phyloP scores from a whole-genome alignment of 2,797 vertebrate genomes.

The Argentina silus region DNA sequence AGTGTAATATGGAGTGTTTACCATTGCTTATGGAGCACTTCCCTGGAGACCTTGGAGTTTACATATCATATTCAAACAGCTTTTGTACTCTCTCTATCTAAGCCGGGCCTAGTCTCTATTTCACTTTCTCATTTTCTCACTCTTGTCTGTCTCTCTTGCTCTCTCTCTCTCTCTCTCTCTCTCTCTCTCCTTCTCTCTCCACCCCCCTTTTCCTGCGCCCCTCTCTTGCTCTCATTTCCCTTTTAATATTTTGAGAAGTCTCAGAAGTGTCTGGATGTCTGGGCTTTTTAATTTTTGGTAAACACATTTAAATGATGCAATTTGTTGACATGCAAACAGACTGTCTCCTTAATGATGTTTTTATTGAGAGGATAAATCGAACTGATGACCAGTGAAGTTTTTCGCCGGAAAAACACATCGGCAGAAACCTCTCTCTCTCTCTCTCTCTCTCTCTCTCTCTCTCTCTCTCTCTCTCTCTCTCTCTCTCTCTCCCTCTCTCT shows the following conservation, averaged over 20 bases:
- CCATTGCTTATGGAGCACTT: slow-evolving; percentile 53
- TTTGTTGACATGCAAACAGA: slow-evolving; percentile 18
- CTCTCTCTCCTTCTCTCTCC: slow-evolving; percentile 27
- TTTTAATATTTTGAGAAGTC: neutral
- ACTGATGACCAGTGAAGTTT: slow-evolving; percentile 42
- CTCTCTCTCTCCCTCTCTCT: neutral
- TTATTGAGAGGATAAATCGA: slow-evolving; percentile 7
- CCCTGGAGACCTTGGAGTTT: slow-evolving; percentile 69
- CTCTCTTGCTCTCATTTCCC: slow-evolving; percentile 27
- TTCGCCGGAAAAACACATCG: slow-evolving; percentile 38
- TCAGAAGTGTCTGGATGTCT: slow-evolving; percentile 1
- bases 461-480: too few species aligned
- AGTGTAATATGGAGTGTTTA: slow-evolving; percentile 36
- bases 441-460: too few species aligned
- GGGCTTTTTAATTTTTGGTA: slow-evolving; percentile 3
- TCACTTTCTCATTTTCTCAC: neutral
- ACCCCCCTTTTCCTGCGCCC: neutral
- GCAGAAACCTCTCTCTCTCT: slow-evolving; percentile 7
- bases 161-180: slow-evolving; percentile 22
- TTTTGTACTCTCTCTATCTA: slow-evolving; percentile 55
- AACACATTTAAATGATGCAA: slow-evolving; percentile 23
- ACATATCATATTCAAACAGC: slow-evolving; percentile 73
- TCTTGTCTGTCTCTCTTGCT: slow-evolving; percentile 3
- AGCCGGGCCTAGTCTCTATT: neutral
- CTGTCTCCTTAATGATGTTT: neutral